A percentile compares a stretch with the other conserved stretches of the same genome.
Conservation (phyloP, 2,113 vertebrate species). For the Bos indicus region DNA sequence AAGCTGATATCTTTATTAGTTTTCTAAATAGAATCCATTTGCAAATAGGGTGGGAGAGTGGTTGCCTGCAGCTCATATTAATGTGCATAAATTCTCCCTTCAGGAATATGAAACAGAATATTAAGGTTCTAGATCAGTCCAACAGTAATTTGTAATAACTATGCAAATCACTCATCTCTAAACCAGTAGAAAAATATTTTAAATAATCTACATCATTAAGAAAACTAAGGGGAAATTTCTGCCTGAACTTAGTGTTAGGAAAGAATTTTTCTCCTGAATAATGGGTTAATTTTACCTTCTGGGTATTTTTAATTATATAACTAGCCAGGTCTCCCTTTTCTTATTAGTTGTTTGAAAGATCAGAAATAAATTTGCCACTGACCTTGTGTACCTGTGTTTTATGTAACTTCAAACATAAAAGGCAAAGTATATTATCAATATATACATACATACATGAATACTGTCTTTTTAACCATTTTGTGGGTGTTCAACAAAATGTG, state of each 20-base stretch:
- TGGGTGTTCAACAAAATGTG: not conserved
- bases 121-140: conserved; percentile 29
- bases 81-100: conserved; percentile 41
- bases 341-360: not conserved
- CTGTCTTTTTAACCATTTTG: not conserved
- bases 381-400: not conserved
- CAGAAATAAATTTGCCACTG: not conserved
- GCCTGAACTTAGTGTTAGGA: not conserved
- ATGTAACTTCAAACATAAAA: not conserved
- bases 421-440: not conserved
- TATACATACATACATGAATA: not conserved
- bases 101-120: conserved; percentile 14
- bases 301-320: not conserved
- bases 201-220: conserved; percentile 2
- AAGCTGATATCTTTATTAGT: conserved; percentile 42
- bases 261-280: conserved; percentile 10
- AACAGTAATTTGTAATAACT: not conserved
- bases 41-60: not conserved
- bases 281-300: not conserved
- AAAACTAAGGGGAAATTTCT: not conserved
- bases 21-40: conserved; percentile 46
- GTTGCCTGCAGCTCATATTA: conserved; percentile 24
- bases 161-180: conserved; percentile 2
- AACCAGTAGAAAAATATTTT: not conserved
- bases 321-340: not conserved